Evolutionary conservation across 2,888 invertebrate genomes (phyloP), one percentile per base, ranked within the genome.

Genomic region (Zaprionus lineosus): DNA sequence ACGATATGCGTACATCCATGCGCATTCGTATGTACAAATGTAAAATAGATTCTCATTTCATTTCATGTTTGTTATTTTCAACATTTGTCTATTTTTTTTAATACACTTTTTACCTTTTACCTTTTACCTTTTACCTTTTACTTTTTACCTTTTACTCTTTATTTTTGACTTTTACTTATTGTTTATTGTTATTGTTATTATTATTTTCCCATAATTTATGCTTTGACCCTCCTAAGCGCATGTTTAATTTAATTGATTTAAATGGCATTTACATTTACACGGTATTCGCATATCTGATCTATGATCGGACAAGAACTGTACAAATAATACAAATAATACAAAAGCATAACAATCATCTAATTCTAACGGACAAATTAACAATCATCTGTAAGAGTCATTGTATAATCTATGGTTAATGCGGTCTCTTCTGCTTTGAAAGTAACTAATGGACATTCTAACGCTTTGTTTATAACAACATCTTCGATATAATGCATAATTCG

Each of bases 191-290:
- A 14, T 33, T 5, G 19, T 11, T 12, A 43, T 36, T 31, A 15
- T 44, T 46, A 15, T 31, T 18, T 34, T 7, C 14, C 33, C 21
- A 21, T 21, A 8, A 33, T 16, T 4, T 59, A 21, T 52, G 51
- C 60, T 60, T 55, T 53, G 57, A 61, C 34, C 52, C 58, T 58
- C 14, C 40, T 41, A 6, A 37, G 56, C 71, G 56, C 67, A 71
- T 70, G 57, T 48, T 51, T 48, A 61, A 19, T 56, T 34, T 40
- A 60, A 43, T 44, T 8, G 7, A 28, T 53, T 52, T 51, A 40
- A 21, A 21, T 21, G 7, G 7, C 7, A 21, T 21, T 41, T 61
- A 47, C 65, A 51, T 71, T 56, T 52, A 39, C 44, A n/a, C n/a
- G n/a, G n/a, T n/a, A n/a, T n/a, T n/a, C n/a, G n/a, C n/a, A n/a